Conservation (phyloP, 2,888 invertebrate genomes). For the Brenthis ino region DNA sequence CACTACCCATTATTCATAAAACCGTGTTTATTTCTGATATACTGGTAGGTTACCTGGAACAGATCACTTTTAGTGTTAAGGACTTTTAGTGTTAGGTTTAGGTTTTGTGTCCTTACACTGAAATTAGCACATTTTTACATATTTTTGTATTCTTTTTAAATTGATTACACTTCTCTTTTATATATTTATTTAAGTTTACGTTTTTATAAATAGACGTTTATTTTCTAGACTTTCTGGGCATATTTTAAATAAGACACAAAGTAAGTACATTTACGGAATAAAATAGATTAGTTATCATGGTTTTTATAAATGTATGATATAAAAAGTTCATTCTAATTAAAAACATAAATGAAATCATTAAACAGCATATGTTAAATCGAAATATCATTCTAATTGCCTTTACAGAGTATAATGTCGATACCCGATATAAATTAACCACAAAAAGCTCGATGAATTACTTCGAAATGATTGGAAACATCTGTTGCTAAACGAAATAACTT, state of each 20-base stretch:
- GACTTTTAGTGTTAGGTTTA: too few relatives aligned
- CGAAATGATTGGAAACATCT: constrained; percentile 15
- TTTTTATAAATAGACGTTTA: too few relatives aligned
- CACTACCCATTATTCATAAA: too few relatives aligned
- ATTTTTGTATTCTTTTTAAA: too few relatives aligned
- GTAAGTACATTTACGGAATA: neutral
- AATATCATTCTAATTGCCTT: neutral
- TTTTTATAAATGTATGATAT: neutral
- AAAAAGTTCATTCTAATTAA: neutral
- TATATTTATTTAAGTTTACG: too few relatives aligned
- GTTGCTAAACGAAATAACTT: constrained; percentile 6
- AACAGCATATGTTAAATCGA: constrained; percentile 12
- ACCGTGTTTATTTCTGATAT: too few relatives aligned
- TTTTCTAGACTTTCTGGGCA: too few relatives aligned
- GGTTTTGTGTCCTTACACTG: too few relatives aligned
- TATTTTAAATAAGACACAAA: neutral
- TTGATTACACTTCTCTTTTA: too few relatives aligned
- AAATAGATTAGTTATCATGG: neutral
- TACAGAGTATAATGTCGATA: constrained; percentile 10
- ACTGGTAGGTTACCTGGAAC: too few relatives aligned
- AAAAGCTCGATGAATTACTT: constrained; percentile 17
- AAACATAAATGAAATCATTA: neutral
- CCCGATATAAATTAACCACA: constrained; percentile 22
- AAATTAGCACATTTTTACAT: too few relatives aligned
- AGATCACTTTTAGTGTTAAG: too few relatives aligned